phyloP scores from a whole-genome alignment of 2,888 invertebrate genomes.

The Acronicta psi region DNA sequence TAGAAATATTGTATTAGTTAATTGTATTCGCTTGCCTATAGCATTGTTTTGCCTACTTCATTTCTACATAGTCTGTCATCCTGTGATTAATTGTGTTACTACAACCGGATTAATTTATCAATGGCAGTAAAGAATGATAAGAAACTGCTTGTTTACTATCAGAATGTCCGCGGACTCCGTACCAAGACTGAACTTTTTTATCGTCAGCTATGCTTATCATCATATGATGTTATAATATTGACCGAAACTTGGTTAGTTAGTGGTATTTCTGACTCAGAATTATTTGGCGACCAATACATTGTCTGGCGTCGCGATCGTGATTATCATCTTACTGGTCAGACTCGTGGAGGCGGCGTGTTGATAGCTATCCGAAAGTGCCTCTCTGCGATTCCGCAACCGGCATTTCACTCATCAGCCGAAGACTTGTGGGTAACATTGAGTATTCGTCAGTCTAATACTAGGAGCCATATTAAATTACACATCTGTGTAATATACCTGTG shows the following conservation, averaged over 20 bases:
- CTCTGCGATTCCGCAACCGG: slow-evolving; percentile 1
- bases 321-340: slow-evolving; percentile 2
- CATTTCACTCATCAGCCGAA: slow-evolving; percentile 12
- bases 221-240: slow-evolving; percentile 5
- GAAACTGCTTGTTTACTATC: no score
- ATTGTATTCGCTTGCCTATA: no score
- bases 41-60: no score
- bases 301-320: slow-evolving; percentile 9
- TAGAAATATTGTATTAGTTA: no score
- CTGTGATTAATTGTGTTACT: no score
- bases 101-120: no score
- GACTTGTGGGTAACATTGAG: slow-evolving; percentile 8
- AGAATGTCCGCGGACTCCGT: no score
- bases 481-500: background rate
- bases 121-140: no score
- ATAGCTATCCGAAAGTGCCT: slow-evolving; percentile 5
- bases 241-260: slow-evolving; percentile 5
- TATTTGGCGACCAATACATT: slow-evolving; percentile 6
- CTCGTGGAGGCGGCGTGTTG: slow-evolving; percentile 3
- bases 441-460: slow-evolving; percentile 5
- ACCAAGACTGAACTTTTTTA: background rate
- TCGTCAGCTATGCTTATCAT: background rate
- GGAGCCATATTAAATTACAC: background rate
- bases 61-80: no score
- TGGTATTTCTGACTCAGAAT: background rate